Base-by-base conservation (phyloP, 2,113 vertebrate species). In the Enhydra lutris region DNA sequence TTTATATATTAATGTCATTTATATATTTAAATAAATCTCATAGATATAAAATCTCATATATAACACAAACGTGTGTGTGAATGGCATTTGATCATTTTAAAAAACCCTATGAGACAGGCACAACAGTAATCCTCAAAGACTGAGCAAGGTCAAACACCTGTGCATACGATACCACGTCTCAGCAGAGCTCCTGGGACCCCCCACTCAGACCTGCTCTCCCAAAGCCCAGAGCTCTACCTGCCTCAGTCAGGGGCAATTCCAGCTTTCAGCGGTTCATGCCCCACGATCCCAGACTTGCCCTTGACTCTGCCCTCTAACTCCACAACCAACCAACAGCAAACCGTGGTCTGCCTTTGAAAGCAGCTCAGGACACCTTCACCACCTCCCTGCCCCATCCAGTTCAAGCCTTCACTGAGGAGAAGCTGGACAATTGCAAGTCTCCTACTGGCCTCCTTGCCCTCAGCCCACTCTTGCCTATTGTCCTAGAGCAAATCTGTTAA, bases 1-100 rank as follows among this genome's bases (percentile, higher is more conserved):
- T 96, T 97, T 73, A 92, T n/a, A 42, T 74, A 45, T n/a, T 36
- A 55, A 52, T 42, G 39, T 26, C 50, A 29, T 42, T 92, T 79
- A 76, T 42, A 26, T 88, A 50, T 47, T 67, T 67, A 95, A 52
- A 69, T 67, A 89, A 76, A 74, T 50, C 7, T 63, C n/a, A 50
- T 36, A 76, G 61, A 36, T 57, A 85, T 61, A 42, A 73, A 89
- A 61, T 45, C 4, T 47, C 59, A 50, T 50, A 65, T 65, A 42
- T 69, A 76, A 61, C 1, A 57, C 13, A 89, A 13, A 45, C 13
- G 55, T 61, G 69, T 13, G 39, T 24, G 15, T 67, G n/a, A 65
- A 18, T 31, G 59, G 23, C 59, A 15, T 85, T 52, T 47, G 57
- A 65, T 76, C 21, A 71, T 34, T 85, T 45, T 12, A 0, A 26